These are phyloP conservation scores for Zaprionus obscuricornis DNA, from an alignment of 2,888 invertebrate species.

Conservation along the genomic window DNA sequence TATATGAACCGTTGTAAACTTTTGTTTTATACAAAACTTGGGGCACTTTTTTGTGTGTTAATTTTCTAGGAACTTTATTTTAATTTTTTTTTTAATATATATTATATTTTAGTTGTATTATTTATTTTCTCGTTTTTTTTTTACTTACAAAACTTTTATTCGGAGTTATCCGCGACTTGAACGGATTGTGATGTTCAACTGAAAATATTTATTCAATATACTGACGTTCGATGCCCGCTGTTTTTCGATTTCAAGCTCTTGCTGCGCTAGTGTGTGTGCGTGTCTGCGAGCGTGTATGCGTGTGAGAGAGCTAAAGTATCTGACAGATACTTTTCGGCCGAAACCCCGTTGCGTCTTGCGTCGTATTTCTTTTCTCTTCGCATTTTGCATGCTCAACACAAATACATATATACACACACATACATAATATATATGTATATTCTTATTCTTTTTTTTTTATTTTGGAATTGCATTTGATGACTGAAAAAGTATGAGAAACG, in stretches of 20 bases:
- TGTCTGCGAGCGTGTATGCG: slow-evolving; percentile 27
- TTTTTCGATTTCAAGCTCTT: slow-evolving; percentile 67
- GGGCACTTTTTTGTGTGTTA: slow-evolving; percentile 24
- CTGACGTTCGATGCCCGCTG: slow-evolving; percentile 80
- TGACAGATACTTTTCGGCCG: slow-evolving; percentile 57
- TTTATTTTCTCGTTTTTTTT: slow-evolving; percentile 42
- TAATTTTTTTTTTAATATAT: slow-evolving; percentile 10
- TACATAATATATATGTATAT: not conserved
- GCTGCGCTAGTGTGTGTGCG: slow-evolving; percentile 23
- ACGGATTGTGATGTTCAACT: slow-evolving; percentile 85
- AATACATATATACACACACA: slow-evolving; percentile 38
- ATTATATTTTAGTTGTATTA: slow-evolving; percentile 17
- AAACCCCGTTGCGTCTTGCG: slow-evolving; percentile 18
- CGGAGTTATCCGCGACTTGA: slow-evolving; percentile 84
- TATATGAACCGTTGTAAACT: too few species aligned
- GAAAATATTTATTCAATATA: slow-evolving; percentile 83
- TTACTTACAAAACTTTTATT: slow-evolving; percentile 84
- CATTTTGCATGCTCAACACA: slow-evolving; percentile 69
- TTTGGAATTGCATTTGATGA: slow-evolving; percentile 64
- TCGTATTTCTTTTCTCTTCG: slow-evolving; percentile 19
- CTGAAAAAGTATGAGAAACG: too few species aligned
- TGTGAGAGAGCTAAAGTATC: slow-evolving; percentile 43
- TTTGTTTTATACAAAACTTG: slow-evolving; percentile 1
- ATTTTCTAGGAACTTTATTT: slow-evolving; percentile 11
- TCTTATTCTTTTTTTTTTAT: slow-evolving; percentile 30